Evolutionary conservation across 2,797 vertebrate genomes (phyloP), one percentile per base, ranked within the genome.

Genomic region (Hipposideros larvatus): DNA sequence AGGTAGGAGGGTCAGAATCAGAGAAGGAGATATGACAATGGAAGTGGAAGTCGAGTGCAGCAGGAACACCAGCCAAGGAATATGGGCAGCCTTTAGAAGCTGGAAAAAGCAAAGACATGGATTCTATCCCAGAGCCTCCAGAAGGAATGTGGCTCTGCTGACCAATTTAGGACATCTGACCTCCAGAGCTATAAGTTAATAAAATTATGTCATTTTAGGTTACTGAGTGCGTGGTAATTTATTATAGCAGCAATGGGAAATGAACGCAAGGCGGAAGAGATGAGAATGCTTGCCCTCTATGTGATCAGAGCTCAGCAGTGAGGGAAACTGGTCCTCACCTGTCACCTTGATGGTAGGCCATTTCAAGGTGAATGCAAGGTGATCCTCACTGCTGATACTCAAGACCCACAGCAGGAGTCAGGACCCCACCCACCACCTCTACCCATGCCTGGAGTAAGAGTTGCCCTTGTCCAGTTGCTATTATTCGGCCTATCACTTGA

Each of bases 401-500:
- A 24, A 37, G 3, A 28, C 2, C 24, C 19, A n/a, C 4, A 21
- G 28, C 18, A 46, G 55, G 48, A 16, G n/a, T 70, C 11, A 34
- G 16, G 2, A 0, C 8, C 21, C 9, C 18, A 10, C 24, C 37
- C 9, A 14, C 48, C 14, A 51, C 53, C 15, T 34, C 1, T 26
- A 1, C 9, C 19, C 41, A 6, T 1, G 13, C 10, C 59, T 24
- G 53, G 16, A 34, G 18, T 46, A 79, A 41, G 4, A 48, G 6
- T 28, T 77, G 28, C 19, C 28, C 14, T 0, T 10, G 11, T 55
- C 51, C 6, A 1, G 18, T 6, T 22, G 71, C 6, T 43, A 6
- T 16, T 68, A 22, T 28, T 28, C 16, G 22, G 13, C 16, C 34
- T 57, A 1, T 78, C 10, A 6, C 14, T 21, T 19, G 22, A 2